Base-by-base conservation (phyloP, 2,113 vertebrate species). In the Podarcis raffonei region DNA sequence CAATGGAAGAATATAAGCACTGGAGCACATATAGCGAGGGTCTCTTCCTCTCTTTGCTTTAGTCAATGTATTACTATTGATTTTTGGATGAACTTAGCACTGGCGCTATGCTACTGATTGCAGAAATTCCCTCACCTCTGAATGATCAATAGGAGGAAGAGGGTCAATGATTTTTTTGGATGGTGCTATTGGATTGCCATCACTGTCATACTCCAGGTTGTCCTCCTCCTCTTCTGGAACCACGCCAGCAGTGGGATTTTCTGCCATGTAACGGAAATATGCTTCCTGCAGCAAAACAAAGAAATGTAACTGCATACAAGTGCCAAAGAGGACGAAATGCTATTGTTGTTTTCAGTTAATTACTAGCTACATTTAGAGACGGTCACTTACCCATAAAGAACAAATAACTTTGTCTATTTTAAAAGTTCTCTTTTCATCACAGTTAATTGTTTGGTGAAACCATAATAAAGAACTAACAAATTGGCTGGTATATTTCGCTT, bases 241-340 rank as follows among this genome's bases (percentile, higher is more conserved):
- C 94, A 99, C 97, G 62, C 99, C 99, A 39, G 99, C 99, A 78
- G 98, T 99, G 90, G 99, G 99, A 94, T 99, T 99, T 97, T 99
- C 99, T 82, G 98, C 99, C 99, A 99, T 99, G 96, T 99, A 99
- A 89, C 99, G 98, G 95, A 99, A 99, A 93, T 99, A 99, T 77
- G 99, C 99, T 97, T 99, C 99, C 99, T 99, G 98, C 97, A 98
- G 97, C 97, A 96, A 97, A 98, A 96, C 97, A 97, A 62, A 97
- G 9, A 83, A 88, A 87, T 89, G 93, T 75, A 93, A 95, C 97
- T 94, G 95, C 74, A 92, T 3, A 87, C 95, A 84, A 86, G 20
- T 0, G 91, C 84, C 66, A 23, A 72, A 57, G 12, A 80, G 0
- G 23, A 80, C 90, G 22, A 91, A 89, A 1, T 0, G 0, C 65